Base-by-base conservation (phyloP, 2,797 vertebrate genomes). In the Myripristis murdjan region DNA sequence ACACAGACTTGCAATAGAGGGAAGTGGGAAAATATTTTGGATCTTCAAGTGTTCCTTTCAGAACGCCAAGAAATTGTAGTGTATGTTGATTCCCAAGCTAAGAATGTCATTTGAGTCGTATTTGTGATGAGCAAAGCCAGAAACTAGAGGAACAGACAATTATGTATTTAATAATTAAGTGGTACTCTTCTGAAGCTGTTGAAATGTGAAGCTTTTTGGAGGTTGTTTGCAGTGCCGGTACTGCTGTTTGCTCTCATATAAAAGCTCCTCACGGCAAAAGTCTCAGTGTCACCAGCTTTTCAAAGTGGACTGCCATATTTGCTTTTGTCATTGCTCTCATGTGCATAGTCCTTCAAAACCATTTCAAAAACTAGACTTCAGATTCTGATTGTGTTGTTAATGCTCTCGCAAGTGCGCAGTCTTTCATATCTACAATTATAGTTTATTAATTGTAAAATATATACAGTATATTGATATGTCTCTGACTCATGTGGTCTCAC, bases 121-220 rank as follows among this genome's bases (percentile, higher is more conserved):
- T 53, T 35, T 75, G 26, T 70, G 9, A 68, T 14, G 65, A 48
- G 26, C 49, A 44, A 46, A 28, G 44, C 23, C 18, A 64, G 52
- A 72, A 41, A 35, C 24, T 28, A 62, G 53, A 6, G 23, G 53
- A 67, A 47, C 22, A 33, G 48, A 54, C 15, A 6, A 6, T 28
- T 18, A 59, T 64, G 49, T 54, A 54, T 78, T 22, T 47, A 67
- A 56, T 69, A 37, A 70, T 58, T 23, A 59, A 70, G 11, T 65
- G 77, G 67, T 82, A 79, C 78, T 76, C 78, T 71, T 48, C 16
- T 62, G 20, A 63, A 64, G 51, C 1, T n/a, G 44, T 47, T 58
- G 14, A 69, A 70, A 73, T 70, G 39, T 70, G 67, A 71, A 54
- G 23, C 11, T 46, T 52, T 53, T 41, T 33, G 28, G 18, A 56